A percentile compares a stretch with the other conserved stretches of the same genome.
Conservation (phyloP, 2,888 invertebrate genomes). For the Octodonta nipae region DNA sequence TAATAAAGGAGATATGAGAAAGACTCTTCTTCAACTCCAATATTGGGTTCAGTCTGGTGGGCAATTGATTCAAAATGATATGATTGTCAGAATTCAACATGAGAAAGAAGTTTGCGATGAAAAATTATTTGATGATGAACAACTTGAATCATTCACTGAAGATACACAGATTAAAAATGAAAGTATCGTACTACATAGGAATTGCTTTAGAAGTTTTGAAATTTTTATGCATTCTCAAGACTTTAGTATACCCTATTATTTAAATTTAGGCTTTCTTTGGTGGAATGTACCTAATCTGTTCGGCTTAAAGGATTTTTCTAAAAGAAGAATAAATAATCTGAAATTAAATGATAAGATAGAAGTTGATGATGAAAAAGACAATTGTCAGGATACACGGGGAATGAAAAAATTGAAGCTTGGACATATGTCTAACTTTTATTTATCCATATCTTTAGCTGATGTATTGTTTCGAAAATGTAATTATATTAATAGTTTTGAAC, state of each 20-base stretch:
- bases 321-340: slow-evolving; percentile 8
- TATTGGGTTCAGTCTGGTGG: slow-evolving; percentile 47
- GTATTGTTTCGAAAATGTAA: slow-evolving; percentile 17
- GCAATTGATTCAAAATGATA: slow-evolving; percentile 9
- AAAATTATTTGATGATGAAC: slow-evolving; percentile 12
- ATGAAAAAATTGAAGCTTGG: not conserved
- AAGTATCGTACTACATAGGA: slow-evolving; percentile 12
- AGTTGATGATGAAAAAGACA: not conserved
- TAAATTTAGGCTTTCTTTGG: slow-evolving; percentile 21
- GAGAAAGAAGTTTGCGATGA: slow-evolving; percentile 7
- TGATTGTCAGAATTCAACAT: slow-evolving; percentile 9
- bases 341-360: not conserved
- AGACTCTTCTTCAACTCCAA: slow-evolving; percentile 58
- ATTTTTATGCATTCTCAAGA: slow-evolving; percentile 13
- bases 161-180: not conserved
- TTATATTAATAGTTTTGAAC: slow-evolving; percentile 21
- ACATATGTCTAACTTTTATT: slow-evolving; percentile 12
- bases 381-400: too few species aligned
- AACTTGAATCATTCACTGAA: not conserved
- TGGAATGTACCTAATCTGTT: slow-evolving; percentile 23
- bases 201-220: slow-evolving; percentile 21
- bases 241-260: slow-evolving; percentile 17
- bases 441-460: slow-evolving; percentile 19
- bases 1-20: slow-evolving; percentile 56
- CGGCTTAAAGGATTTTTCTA: slow-evolving; percentile 9